Conservation (phyloP, 2,113 vertebrate genomes). For the Prochilodus magdalenae region DNA sequence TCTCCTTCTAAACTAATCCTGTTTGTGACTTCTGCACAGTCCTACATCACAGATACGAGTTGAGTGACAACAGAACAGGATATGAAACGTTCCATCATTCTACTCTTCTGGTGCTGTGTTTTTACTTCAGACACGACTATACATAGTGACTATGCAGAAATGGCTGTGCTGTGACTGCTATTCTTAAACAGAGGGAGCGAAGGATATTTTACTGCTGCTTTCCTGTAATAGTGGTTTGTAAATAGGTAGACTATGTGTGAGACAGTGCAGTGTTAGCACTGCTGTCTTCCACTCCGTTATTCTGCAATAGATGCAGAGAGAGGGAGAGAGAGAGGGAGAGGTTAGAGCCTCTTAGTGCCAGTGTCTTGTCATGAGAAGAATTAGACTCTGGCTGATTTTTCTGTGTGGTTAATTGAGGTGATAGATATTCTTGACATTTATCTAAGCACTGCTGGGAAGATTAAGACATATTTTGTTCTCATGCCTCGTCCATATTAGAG, state of each 20-base stretch:
- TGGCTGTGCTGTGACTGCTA: not conserved
- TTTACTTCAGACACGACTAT: not conserved
- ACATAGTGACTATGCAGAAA: not conserved
- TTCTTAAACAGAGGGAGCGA: not conserved
- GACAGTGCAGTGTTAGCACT: conserved; percentile 23
- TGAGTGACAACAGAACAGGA: too few relatives aligned
- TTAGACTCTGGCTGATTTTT: conserved; percentile 82
- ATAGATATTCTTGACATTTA: conserved; percentile 88
- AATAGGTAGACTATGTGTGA: not conserved
- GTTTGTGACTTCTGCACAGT: too few relatives aligned
- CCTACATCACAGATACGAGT: too few relatives aligned
- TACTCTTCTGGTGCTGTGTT: not conserved
- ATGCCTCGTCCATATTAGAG: conserved; percentile 78
- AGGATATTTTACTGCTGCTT: not conserved
- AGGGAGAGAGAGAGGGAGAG: conserved; percentile 6
- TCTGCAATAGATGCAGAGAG: conserved; percentile 7
- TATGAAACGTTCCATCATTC: not conserved
- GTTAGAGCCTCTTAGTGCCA: conserved; percentile 39
- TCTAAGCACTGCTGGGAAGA: conserved; percentile 79
- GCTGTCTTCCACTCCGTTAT: conserved; percentile 27
- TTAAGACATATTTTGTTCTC: conserved; percentile 80
- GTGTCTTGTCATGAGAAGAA: conserved; percentile 75
- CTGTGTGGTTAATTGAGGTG: conserved; percentile 85
- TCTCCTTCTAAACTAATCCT: too few relatives aligned
- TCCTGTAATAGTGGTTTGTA: not conserved